Conservation (phyloP, 2,113 vertebrate genomes). For the Podilymbus podiceps region DNA sequence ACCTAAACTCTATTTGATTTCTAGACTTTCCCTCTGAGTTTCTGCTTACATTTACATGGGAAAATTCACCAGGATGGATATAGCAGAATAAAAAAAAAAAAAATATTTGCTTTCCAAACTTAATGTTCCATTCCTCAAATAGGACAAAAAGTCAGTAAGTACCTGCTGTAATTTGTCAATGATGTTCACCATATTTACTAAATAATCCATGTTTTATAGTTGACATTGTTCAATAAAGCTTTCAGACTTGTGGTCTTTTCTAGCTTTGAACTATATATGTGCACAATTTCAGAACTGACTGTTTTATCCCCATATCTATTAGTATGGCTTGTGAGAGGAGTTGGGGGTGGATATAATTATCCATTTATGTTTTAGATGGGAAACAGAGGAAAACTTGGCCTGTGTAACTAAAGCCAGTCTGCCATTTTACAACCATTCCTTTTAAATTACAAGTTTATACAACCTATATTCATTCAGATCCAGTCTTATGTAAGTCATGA, state of each 20-base stretch:
- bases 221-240: neutral
- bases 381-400: neutral
- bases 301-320: neutral
- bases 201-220: neutral
- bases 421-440: neutral
- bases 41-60: neutral
- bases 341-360: neutral
- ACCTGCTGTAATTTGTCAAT: neutral
- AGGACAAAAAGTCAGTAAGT: neutral
- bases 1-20: neutral
- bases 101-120: neutral
- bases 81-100: neutral
- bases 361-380: neutral
- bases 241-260: neutral
- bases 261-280: neutral
- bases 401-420: neutral
- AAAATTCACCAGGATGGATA: neutral
- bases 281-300: neutral
- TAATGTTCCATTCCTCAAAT: neutral
- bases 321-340: neutral
- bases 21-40: neutral
- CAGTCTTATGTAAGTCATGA: neutral
- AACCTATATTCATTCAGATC: neutral
- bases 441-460: neutral
- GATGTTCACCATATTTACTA: neutral